Conservation (phyloP, 2,888 invertebrate genomes). For the Limenitis camilla region DNA sequence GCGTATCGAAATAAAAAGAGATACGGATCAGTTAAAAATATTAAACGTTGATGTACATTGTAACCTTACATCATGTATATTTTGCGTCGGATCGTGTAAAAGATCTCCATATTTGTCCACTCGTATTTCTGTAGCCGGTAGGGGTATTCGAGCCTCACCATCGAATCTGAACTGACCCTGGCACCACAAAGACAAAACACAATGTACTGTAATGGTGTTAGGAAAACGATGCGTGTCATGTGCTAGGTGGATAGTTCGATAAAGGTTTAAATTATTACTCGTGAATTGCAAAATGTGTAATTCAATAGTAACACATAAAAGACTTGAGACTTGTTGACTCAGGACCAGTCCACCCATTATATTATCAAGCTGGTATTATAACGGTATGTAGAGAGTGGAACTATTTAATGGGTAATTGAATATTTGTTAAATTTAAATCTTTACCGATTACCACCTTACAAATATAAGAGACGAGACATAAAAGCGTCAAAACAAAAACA, state of each 20-base stretch:
- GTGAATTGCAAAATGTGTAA: too few relatives aligned
- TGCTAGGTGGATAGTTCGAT: conserved; percentile 8
- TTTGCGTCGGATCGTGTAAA: conserved; percentile 66
- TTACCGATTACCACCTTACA: conserved; percentile 5
- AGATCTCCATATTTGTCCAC: conserved; percentile 73
- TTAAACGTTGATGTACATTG: conserved; percentile 1
- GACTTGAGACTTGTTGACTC: too few relatives aligned
- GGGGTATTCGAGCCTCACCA: conserved; percentile 84
- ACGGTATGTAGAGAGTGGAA: too few relatives aligned
- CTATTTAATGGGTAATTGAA: too few relatives aligned
- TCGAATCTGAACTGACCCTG: conserved; percentile 94
- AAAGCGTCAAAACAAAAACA: conserved; percentile 32
- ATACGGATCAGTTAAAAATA: background rate
- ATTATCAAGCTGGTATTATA: too few relatives aligned
- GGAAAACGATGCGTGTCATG: conserved; percentile 18
- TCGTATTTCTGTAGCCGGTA: conserved; percentile 84
- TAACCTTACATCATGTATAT: conserved; percentile 75
- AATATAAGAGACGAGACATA: conserved; percentile 35
- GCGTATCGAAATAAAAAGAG: background rate
- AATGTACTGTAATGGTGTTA: conserved; percentile 24
- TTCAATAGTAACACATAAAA: too few relatives aligned
- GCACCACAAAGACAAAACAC: conserved; percentile 42
- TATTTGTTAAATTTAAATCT: background rate
- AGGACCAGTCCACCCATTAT: too few relatives aligned
- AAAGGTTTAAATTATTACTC: background rate